Conservation (phyloP, 2,797 vertebrate genomes). For the Phoeniculus purpureus region DNA sequence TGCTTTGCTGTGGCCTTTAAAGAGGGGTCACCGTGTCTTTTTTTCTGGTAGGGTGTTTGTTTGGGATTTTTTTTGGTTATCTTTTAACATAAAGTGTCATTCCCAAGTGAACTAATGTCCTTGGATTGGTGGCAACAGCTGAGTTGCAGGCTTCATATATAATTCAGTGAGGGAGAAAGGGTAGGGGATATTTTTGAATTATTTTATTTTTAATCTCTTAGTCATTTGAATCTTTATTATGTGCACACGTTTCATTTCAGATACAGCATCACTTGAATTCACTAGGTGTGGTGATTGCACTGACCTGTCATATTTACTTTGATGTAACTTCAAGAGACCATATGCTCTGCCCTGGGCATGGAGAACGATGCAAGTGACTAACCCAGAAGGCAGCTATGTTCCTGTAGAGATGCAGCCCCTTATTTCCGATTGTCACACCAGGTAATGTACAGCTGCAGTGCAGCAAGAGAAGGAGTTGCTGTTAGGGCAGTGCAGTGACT, state of each 20-base stretch:
- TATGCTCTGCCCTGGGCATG: conserved; percentile 49
- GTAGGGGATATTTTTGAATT: background rate
- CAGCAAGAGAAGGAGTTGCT: background rate
- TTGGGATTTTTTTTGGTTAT: background rate
- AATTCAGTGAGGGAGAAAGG: conserved; percentile 58
- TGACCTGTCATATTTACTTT: conserved; percentile 69
- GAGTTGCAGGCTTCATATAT: conserved; percentile 63
- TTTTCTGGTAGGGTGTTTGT: background rate
- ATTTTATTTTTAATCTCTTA: background rate
- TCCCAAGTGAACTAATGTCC: conserved; percentile 55
- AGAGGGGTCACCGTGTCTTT: background rate
- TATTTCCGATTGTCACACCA: background rate
- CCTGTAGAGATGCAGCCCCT: background rate
- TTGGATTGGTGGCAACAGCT: conserved; percentile 66
- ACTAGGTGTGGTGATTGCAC: conserved; percentile 45
- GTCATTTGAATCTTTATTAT: conserved; percentile 65
- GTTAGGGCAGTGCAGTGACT: background rate
- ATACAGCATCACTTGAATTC: conserved; percentile 62
- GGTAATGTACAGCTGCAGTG: background rate
- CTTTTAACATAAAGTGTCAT: conserved; percentile 36
- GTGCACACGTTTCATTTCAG: conserved; percentile 53
- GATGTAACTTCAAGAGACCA: conserved; percentile 63
- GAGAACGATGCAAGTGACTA: conserved; percentile 26
- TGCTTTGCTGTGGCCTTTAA: background rate
- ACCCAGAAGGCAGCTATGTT: background rate